These are phyloP conservation scores for Sabellastarte sp. DNA, from an alignment of 2,888 invertebrate species.

Conservation along the genomic window DNA sequence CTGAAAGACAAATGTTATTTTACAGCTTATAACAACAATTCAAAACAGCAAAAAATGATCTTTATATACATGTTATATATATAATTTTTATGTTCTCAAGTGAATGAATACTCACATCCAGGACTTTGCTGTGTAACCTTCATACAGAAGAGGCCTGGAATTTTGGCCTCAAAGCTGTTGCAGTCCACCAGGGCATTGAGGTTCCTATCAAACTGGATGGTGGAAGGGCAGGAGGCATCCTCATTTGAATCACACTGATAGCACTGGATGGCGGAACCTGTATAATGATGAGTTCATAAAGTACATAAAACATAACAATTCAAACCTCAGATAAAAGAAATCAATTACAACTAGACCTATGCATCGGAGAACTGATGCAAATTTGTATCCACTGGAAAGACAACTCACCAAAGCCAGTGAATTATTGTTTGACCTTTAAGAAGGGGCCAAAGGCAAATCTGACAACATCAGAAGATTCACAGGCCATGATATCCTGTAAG, in stretches of 20 bases:
- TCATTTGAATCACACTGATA: conserved; percentile 90
- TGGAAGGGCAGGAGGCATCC: conserved; percentile 88
- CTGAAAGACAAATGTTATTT: not conserved
- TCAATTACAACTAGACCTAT: too few relatives aligned
- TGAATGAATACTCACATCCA: conserved; percentile 83
- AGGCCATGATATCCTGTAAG: too few relatives aligned
- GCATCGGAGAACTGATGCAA: too few relatives aligned
- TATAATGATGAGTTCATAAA: too few relatives aligned
- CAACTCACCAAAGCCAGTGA: too few relatives aligned
- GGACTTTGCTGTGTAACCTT: conserved; percentile 93
- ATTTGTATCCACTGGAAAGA: too few relatives aligned
- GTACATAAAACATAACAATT: too few relatives aligned
- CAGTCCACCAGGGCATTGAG: conserved; percentile 90
- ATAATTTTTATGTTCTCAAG: too few relatives aligned
- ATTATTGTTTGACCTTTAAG: too few relatives aligned
- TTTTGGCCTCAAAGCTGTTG: conserved; percentile 87
- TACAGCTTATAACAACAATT: not conserved
- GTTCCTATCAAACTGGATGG: conserved; percentile 78
- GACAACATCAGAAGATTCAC: too few relatives aligned
- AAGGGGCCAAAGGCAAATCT: too few relatives aligned
- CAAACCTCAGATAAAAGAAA: too few relatives aligned
- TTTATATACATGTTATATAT: not conserved
- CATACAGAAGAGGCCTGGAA: conserved; percentile 95
- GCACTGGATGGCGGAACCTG: conserved; percentile 73
- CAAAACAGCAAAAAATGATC: not conserved